Conservation (phyloP, 2,888 invertebrate genomes). For the Apantesis nais region DNA sequence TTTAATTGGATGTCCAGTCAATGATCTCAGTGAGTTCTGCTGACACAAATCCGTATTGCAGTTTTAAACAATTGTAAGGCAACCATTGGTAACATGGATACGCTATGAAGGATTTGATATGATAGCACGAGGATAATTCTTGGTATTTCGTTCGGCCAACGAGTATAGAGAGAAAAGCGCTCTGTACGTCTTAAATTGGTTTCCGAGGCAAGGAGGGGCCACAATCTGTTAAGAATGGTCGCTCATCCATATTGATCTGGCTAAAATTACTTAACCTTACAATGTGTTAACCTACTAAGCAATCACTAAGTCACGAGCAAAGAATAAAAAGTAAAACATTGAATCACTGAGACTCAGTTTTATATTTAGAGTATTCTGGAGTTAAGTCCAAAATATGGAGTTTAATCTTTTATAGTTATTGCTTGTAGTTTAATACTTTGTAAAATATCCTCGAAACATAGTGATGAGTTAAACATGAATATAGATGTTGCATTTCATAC, state of each 20-base stretch:
- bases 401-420: no score
- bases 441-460: background rate
- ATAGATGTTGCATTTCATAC: background rate
- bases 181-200: background rate
- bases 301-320: no score
- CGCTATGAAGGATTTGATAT: slow-evolving; percentile 60
- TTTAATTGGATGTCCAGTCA: background rate
- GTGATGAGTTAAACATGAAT: background rate
- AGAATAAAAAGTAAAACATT: no score
- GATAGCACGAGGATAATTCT: slow-evolving; percentile 57
- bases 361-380: no score
- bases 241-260: no score
- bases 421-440: no score
- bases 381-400: no score
- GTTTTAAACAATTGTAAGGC: slow-evolving; percentile 67
- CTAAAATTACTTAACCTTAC: no score
- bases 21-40: background rate
- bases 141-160: slow-evolving; percentile 41
- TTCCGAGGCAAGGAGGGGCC: no score
- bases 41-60: slow-evolving; percentile 25
- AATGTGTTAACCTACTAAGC: no score
- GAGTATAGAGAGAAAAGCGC: slow-evolving; percentile 29
- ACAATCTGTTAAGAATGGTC: no score
- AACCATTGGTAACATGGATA: slow-evolving; percentile 75
- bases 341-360: no score